Percentiles rank a stretch among this genome's conserved stretches.
Conservation (phyloP, 2,113 vertebrate genomes). For the Peromyscus californicus region DNA sequence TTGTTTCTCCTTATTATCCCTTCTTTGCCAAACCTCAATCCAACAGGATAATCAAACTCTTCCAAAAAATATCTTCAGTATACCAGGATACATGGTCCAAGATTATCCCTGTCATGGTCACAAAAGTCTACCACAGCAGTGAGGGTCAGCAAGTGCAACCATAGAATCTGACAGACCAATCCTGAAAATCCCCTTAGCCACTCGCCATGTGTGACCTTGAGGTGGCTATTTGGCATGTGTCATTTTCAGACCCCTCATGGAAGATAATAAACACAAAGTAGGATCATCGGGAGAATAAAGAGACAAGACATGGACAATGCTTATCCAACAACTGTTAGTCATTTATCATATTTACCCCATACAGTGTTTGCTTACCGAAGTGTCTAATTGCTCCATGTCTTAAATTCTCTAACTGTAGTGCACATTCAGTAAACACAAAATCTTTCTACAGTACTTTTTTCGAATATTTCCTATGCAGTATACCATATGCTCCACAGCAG, state of each 20-base stretch:
- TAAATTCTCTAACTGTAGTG: conserved; percentile 11
- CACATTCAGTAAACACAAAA: neutral
- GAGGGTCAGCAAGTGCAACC: neutral
- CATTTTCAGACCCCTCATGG: neutral
- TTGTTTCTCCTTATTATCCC: neutral
- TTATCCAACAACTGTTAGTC: neutral
- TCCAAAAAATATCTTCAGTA: neutral
- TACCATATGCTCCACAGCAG: neutral
- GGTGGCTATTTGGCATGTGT: neutral
- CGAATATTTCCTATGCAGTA: neutral
- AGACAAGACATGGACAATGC: neutral
- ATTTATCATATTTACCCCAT: neutral
- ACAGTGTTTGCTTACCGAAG: neutral
- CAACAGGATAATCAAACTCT: neutral
- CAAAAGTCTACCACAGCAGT: neutral
- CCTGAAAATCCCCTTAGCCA: neutral
- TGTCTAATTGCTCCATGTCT: neutral
- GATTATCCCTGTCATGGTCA: neutral
- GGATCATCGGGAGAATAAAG: neutral
- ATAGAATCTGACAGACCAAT: neutral
- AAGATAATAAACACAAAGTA: neutral
- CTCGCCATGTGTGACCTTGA: neutral
- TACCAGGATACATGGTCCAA: neutral
- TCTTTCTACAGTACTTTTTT: neutral
- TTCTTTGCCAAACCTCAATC: neutral